Evolutionary conservation across 2,888 invertebrate species (phyloP), one percentile per base, ranked within the genome.

Genomic region (Sicus ferrugineus): DNA sequence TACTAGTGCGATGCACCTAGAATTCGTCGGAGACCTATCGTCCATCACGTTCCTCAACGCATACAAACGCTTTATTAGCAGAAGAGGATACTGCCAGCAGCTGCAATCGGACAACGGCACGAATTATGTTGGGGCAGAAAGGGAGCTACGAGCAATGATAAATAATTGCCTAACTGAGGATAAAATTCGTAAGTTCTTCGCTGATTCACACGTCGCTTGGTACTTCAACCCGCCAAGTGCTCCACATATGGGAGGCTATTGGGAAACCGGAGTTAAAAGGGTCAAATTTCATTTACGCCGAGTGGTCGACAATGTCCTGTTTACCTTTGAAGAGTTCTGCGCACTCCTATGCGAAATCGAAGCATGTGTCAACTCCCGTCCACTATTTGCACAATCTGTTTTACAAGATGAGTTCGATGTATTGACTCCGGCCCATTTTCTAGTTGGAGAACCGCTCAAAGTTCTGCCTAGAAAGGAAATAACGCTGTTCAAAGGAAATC

Each of bases 1-100:
- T 14, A 52, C 50, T 1, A 52, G 65, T 54, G 68, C 63, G 2
- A 69, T 69, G 69, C 64, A 69, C 14, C 28, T 69, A 9, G 56
- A 69, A 31, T 64, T 69, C 3, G 68, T 34, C 9, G 42, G 63
- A 5, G 58, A 48, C 6, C 23, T 69, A 16, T 50, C 69, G 2
- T 30, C 64, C 3, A 23, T 38, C 31, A n/a, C 30, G 14, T 59
- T 59, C 19, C 21, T 59, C 4, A 59, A 59, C 38, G 59, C 59
- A 7, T 59, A n/a, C 59, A 59, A 59, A 59, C 23, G 59, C 5
- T 59, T 59, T 38, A 59, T 59, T 6, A 38, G 21, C 19, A 7
- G 59, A 5, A 28, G 59, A 59, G 59, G 59, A 31, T 38, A 34
- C 34, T 59, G 59, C 34, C 31, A 31, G 19, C 59, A 59, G 6